phyloP scores from a whole-genome alignment of 2,113 vertebrate species.

The Lamprotornis superbus region DNA sequence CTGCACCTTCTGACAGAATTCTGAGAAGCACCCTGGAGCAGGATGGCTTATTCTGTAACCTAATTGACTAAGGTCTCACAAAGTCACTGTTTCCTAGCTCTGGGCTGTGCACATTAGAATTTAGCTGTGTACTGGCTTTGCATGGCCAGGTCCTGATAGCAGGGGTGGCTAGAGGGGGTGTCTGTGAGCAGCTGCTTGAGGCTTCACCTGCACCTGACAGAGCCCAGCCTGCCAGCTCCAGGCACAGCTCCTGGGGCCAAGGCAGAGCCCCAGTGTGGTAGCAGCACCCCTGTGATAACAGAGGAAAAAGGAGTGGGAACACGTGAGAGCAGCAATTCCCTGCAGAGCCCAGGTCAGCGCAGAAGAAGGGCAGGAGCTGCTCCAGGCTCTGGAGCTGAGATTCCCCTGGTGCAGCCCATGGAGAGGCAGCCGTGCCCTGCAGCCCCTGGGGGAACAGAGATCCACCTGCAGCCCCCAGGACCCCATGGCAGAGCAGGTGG shows the following conservation, averaged over 20 bases:
- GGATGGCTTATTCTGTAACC: not conserved
- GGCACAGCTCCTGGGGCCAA: rapidly evolving
- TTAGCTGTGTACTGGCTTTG: not conserved
- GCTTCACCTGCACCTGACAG: rapidly evolving
- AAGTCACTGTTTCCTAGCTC: not conserved
- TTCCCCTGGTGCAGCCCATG: not conserved
- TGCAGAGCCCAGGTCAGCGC: not conserved
- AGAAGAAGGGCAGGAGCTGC: not conserved
- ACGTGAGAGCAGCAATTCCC: not conserved
- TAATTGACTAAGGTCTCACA: not conserved
- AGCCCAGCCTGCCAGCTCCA: not conserved
- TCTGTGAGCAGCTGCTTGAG: not conserved
- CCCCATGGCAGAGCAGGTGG: not conserved
- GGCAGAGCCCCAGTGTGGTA: not conserved
- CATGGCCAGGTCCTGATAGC: not conserved
- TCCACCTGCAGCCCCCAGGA: not conserved
- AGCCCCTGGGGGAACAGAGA: not conserved
- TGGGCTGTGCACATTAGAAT: not conserved
- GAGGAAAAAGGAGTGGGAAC: not conserved
- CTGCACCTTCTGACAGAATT: not conserved
- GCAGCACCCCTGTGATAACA: not conserved
- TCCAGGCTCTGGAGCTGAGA: not conserved
- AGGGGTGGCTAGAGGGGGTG: not conserved
- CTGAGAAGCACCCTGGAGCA: not conserved
- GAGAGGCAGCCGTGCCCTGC: not conserved